Evolutionary conservation across 2,113 vertebrate species (phyloP), one percentile per base, ranked within the genome.

Genomic region (Anoplopoma fimbria): DNA sequence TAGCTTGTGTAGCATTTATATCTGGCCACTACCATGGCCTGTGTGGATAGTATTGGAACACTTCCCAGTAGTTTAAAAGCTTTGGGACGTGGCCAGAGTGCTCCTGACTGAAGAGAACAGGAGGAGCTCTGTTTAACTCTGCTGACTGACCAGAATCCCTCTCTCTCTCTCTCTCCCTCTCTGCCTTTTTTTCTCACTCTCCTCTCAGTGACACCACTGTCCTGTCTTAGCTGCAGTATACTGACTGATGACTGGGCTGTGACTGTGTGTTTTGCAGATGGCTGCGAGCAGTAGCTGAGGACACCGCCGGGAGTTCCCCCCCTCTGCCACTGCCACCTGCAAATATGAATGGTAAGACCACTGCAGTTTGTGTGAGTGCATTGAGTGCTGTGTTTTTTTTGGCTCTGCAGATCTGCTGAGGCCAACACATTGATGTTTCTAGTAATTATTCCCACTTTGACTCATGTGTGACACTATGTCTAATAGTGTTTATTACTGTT

Each of bases 231-330:
- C 90, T 92, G 86, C 91, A 92, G 88, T 82, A 88, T 79, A n/a
- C n/a, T 92, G 85, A 93, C 86, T 88, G 86, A 88, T 89, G 82
- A 87, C 79, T 81, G 79, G 75, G 72, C 80, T 75, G 83, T 90
- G 77, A 70, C 86, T 93, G 82, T 90, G 85, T 94, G 91, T 90
- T 91, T 92, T 90, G 77, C 92, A 93, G 93, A 93, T 93, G 93
- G 80, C 84, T 84, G 69, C 45, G 75, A 89, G 81, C 85, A 75
- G 85, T 78, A 91, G 90, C 91, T 94, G 92, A 93, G 84, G 82
- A 91, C 75, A 9, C 69, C 58, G 40, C 70, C 62, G 23, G 85
- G 77, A 93, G 73, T 88, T 47, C 78, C 82, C 86, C 82, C 61
- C 57, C 67, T 57, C 77, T 68, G n/a, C 47, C 72, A 53, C 78